phyloP scores from a whole-genome alignment of 2,888 invertebrate genomes.

The Hermaeophaga mercurialis region DNA sequence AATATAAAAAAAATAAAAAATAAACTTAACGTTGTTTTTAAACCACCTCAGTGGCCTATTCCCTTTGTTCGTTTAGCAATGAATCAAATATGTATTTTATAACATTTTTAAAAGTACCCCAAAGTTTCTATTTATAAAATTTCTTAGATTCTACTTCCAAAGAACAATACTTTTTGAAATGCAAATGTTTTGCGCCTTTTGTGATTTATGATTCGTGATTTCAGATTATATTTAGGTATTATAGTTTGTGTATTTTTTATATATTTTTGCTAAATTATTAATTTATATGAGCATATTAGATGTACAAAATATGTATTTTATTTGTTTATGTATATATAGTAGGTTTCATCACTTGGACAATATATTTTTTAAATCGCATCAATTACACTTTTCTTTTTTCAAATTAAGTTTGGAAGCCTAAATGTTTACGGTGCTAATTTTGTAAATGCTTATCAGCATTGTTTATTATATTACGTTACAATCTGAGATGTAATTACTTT shows the following conservation, averaged over 20 bases:
- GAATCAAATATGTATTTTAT: no score
- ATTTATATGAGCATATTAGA: conserved; percentile 30
- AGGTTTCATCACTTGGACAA: conserved; percentile 21
- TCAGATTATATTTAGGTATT: conserved; percentile 38
- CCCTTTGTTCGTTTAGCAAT: conserved; percentile 5
- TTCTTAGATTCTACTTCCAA: conserved; percentile 37
- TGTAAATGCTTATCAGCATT: conserved; percentile 34
- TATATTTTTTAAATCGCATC: conserved; percentile 22
- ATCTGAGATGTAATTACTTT: conserved; percentile 34
- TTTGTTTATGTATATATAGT: conserved; percentile 29
- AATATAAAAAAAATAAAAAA: no score
- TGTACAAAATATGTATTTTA: conserved; percentile 7
- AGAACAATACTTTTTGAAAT: conserved; percentile 32
- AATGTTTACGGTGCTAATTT: conserved; percentile 36
- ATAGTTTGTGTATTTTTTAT: conserved; percentile 41
- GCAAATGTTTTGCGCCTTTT: conserved; percentile 33
- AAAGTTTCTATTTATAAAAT: conserved; percentile 4
- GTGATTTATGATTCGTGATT: conserved; percentile 41
- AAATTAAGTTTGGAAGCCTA: conserved; percentile 20
- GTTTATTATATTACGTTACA: conserved; percentile 29
- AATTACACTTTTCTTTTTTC: conserved; percentile 14
- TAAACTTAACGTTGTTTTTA: no score
- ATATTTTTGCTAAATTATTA: conserved; percentile 44
- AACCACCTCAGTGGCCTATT: no score
- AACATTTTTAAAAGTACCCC: background rate